Percentiles rank a stretch among this genome's conserved stretches.
These are phyloP conservation scores for Xiphophorus birchmanni DNA, from an alignment of 2,797 vertebrate species.

Conservation along the genomic window DNA sequence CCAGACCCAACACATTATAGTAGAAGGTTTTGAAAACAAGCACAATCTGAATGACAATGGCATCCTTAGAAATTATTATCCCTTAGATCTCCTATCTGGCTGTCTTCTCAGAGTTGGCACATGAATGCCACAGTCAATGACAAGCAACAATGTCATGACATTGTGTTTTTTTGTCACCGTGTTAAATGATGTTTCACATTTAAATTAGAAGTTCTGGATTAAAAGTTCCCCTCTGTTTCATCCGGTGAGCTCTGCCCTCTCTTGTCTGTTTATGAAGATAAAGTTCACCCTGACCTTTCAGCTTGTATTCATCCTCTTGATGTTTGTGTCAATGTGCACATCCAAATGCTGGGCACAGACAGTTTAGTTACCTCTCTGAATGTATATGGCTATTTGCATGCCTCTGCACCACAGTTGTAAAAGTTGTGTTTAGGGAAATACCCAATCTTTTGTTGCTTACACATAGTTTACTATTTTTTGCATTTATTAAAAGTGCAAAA, in stretches of 20 bases:
- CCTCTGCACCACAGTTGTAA: conserved; percentile 36
- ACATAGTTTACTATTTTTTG: conserved; percentile 1
- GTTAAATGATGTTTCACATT: conserved; percentile 33
- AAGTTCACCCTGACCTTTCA: conserved; percentile 82
- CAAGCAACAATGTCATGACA: conserved; percentile 40
- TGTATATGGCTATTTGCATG: conserved; percentile 42
- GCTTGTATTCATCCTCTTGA: conserved; percentile 80
- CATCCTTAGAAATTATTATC: conserved; percentile 47
- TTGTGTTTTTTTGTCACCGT: conserved; percentile 37
- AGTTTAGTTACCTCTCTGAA: conserved; percentile 43
- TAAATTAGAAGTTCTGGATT: conserved; percentile 66
- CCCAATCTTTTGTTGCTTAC: conserved; percentile 36
- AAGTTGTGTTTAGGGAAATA: conserved; percentile 57
- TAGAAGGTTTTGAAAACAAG: conserved; percentile 75
- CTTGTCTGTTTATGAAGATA: conserved; percentile 78
- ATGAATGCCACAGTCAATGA: conserved; percentile 50
- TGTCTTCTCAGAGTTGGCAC: conserved; percentile 28
- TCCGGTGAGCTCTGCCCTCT: conserved; percentile 68
- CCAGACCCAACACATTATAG: conserved; percentile 71
- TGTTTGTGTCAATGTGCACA: conserved; percentile 67
- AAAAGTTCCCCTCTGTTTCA: conserved; percentile 73
- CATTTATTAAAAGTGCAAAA: background rate
- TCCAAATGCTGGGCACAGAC: conserved; percentile 49
- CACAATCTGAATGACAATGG: conserved; percentile 59
- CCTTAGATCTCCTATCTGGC: conserved; percentile 20